Base-by-base conservation (phyloP, 2,113 vertebrate species). In the Melanerpes formicivorus region DNA sequence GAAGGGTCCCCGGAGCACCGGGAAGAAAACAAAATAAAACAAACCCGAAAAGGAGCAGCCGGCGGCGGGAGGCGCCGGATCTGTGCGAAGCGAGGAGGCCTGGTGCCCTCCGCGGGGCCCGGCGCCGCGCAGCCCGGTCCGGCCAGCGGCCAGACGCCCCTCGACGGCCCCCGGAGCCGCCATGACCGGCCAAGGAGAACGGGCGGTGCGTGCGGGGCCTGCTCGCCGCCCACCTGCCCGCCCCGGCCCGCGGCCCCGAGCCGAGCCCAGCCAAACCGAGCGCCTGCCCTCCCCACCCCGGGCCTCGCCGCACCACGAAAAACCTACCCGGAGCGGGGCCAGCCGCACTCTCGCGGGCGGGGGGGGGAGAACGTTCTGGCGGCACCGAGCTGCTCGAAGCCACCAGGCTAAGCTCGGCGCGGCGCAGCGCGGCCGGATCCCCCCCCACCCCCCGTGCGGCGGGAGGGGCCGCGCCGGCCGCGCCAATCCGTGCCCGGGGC, bases 401-500 rank as follows among this genome's bases (percentile, higher is more conserved):
- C 40, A 63, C 87, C 72, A 37, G 32, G 9, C 70, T 14, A 17
- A 10, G 48, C 37, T 55, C 18, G 15, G 60, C 60, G 34, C 56
- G 22, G 50, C 50, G 52, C 25, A 48, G 63, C 37, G n/a, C 62
- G 58, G 40, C 78, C 56, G 71, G 56, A 55, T 70, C 52, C 69
- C 67, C 40, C 40, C 11, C 40, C 40, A 11, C 40, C 60, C 32
- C 58, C 55, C 44, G 75, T 52, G 67, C 59, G 32, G 80, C 58
- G 88, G 88, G 42, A 78, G 83, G 80, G 59, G 88, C 75, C 44
- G 84, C 63, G 21, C 56, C 69, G 67, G 26, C 48, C 25, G 27
- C 83, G 50, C 92, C 92, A 90, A 93, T 84, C 83, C 66, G 40
- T 23, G 67, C 83, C 83, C 83, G 80, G 80, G 81, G 79, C 79